Evolutionary conservation across 2,888 invertebrate species (phyloP), one percentile per base, ranked within the genome.

Genomic region (Heliconius charithonia): DNA sequence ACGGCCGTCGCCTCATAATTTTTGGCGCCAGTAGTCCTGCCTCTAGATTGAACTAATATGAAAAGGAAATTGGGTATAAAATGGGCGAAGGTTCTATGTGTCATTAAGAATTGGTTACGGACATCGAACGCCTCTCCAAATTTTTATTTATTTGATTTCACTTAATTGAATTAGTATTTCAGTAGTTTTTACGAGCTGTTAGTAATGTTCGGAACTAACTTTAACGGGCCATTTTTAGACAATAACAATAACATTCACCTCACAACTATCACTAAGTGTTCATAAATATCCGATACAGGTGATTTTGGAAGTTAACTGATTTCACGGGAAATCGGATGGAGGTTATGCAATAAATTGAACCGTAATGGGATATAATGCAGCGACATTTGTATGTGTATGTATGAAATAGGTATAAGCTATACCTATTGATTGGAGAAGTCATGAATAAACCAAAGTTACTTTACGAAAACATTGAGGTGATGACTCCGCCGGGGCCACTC

Each of bases 61-160:
- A 93, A 95, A 93, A 95, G 94, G 95, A 95, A 95, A 95, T 95
- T 94, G 93, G 89, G 93, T 95, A 95, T 93, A 95, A 95, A 95
- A 95, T 94, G 91, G 94, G 91, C 88, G 89, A 90, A 93, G 93
- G 90, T 86, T 90, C 90, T 92, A 92, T 93, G 91, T 94, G 93
- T 94, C 95, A 95, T 95, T 95, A 95, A 91, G 91, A 85, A 95
- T 95, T 95, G 87, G 95, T 89, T 89, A 90, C 92, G 93, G 88
- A 85, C 86, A 90, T 89, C 88, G 87, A 88, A 87, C 86, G 89
- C 89, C 90, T 90, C 88, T 85, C 87, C 83, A 86, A 85, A 90
- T 90, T 91, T 37, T 92, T 91, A 93, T 92, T 92, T 94, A 92
- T 93, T 95, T 92, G 93, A 92, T 89, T 92, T 90, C 88, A 89